phyloP scores from a whole-genome alignment of 1,140 invertebrate genomes.

The Drosophila suzukii region DNA sequence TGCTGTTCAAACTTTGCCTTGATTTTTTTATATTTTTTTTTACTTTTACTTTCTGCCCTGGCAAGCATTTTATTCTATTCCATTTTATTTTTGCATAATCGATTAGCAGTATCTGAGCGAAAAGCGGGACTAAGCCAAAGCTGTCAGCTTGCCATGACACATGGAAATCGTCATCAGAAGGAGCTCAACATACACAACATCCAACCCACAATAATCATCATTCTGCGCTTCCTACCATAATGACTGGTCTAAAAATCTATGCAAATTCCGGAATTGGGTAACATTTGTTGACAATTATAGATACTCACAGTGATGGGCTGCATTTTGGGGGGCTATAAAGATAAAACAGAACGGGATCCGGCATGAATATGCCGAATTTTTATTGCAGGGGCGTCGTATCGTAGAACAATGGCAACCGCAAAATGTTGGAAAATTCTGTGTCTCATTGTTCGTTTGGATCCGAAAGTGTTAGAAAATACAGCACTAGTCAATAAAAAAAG shows the following conservation, averaged over 20 bases:
- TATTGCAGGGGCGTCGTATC: not conserved
- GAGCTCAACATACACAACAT: slow-evolving; percentile 6
- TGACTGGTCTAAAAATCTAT: slow-evolving; percentile 43
- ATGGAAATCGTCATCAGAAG: slow-evolving; percentile 55
- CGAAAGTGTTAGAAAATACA: slow-evolving; percentile 21
- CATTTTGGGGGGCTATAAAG: slow-evolving; percentile 46
- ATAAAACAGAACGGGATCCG: slow-evolving; percentile 29
- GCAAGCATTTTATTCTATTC: slow-evolving; percentile 61
- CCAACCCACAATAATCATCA: slow-evolving; percentile 23
- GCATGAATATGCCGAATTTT: slow-evolving; percentile 24
- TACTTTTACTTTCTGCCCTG: slow-evolving; percentile 24
- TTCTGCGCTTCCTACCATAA: slow-evolving; percentile 36
- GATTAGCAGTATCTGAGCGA: slow-evolving; percentile 56
- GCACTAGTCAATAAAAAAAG: too few species aligned
- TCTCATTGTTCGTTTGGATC: slow-evolving; percentile 5
- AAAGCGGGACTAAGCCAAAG: slow-evolving; percentile 27
- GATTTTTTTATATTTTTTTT: slow-evolving; percentile 11
- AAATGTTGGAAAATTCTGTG: slow-evolving; percentile 10
- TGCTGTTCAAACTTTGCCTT: slow-evolving; percentile 38
- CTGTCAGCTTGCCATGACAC: slow-evolving; percentile 52
- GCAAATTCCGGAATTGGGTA: slow-evolving; percentile 46
- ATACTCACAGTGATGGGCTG: slow-evolving; percentile 60
- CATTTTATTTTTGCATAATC: slow-evolving; percentile 67
- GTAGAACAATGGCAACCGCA: slow-evolving; percentile 21
- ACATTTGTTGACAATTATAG: slow-evolving; percentile 66